Conservation (phyloP, 1,140 invertebrate genomes). For the Sycophaga agraensis region DNA sequence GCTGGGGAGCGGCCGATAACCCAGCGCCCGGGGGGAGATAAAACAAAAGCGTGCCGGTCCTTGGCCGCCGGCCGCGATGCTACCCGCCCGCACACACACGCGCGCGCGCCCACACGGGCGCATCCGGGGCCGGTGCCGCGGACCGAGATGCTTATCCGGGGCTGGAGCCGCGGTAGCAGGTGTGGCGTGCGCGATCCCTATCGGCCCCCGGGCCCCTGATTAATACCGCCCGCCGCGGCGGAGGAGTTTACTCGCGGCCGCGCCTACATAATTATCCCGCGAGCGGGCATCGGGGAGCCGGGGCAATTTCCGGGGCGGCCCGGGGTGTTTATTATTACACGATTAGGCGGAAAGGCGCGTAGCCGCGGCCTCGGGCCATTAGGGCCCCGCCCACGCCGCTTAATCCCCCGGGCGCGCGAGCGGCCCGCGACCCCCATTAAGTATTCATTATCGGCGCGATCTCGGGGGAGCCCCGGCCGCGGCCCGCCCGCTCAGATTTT, state of each 20-base stretch:
- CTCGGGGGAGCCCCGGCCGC: background rate
- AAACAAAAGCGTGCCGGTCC: too few relatives aligned
- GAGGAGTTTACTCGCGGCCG: slow-evolving; percentile 16
- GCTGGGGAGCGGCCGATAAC: too few relatives aligned
- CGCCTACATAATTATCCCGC: slow-evolving; percentile 10
- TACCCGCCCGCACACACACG: too few relatives aligned
- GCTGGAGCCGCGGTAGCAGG: too few relatives aligned
- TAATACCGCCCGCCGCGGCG: background rate
- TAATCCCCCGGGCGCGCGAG: background rate
- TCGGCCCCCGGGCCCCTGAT: too few relatives aligned
- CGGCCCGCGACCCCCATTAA: slow-evolving; percentile 1
- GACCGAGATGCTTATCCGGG: too few relatives aligned
- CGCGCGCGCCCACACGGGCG: too few relatives aligned
- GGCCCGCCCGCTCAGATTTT: too few relatives aligned
- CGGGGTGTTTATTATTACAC: slow-evolving; percentile 12
- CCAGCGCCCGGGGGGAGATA: too few relatives aligned
- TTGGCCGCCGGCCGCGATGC: too few relatives aligned
- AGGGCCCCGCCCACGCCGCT: background rate
- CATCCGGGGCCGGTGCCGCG: too few relatives aligned
- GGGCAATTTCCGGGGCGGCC: background rate
- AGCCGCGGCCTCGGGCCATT: background rate
- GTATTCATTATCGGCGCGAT: slow-evolving; percentile 5
- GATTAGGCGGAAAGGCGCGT: background rate
- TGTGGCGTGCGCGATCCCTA: too few relatives aligned
- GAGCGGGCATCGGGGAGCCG: background rate